Percentiles rank a stretch among this genome's conserved stretches.
These are phyloP conservation scores for Acronicta alni DNA, from an alignment of 2,888 invertebrate genomes.

Conservation along the genomic window DNA sequence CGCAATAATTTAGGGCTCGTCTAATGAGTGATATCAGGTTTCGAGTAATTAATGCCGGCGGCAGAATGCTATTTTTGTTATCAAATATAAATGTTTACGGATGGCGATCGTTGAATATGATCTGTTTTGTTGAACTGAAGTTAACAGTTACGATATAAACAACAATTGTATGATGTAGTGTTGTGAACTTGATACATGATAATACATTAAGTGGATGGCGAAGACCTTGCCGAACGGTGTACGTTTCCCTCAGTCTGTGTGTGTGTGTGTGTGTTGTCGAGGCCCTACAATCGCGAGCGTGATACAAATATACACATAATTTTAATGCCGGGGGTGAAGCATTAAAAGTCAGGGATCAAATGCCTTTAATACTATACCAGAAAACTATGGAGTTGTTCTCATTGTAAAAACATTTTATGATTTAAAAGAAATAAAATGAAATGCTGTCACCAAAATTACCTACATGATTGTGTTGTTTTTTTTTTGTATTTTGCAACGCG, in stretches of 20 bases:
- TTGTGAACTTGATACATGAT: constrained; percentile 60
- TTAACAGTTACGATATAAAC: constrained; percentile 7
- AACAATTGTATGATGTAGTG: constrained; percentile 32
- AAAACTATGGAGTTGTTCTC: constrained; percentile 66
- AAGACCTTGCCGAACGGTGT: constrained; percentile 84
- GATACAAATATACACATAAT: constrained; percentile 89
- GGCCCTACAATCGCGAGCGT: constrained; percentile 88
- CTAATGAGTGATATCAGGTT: constrained; percentile 88
- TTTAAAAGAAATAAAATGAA: too few species aligned
- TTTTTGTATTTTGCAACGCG: too few species aligned
- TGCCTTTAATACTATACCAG: constrained; percentile 82
- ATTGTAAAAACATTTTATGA: constrained; percentile 1
- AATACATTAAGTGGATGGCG: constrained; percentile 66
- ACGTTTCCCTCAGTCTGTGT: constrained; percentile 72
- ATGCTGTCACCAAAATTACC: too few species aligned
- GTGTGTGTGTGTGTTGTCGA: constrained; percentile 70
- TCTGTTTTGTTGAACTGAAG: constrained; percentile 26
- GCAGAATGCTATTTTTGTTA: constrained; percentile 81
- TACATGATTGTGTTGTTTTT: too few species aligned
- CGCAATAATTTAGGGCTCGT: constrained; percentile 87
- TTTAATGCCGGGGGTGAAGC: constrained; percentile 89
- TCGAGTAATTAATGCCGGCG: constrained; percentile 86
- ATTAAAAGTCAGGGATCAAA: constrained; percentile 90
- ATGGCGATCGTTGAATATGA: constrained; percentile 27
- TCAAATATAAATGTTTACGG: constrained; percentile 68